These are phyloP conservation scores for Tychaedon coryphoeus DNA, from an alignment of 2,113 vertebrate species.

Conservation along the genomic window DNA sequence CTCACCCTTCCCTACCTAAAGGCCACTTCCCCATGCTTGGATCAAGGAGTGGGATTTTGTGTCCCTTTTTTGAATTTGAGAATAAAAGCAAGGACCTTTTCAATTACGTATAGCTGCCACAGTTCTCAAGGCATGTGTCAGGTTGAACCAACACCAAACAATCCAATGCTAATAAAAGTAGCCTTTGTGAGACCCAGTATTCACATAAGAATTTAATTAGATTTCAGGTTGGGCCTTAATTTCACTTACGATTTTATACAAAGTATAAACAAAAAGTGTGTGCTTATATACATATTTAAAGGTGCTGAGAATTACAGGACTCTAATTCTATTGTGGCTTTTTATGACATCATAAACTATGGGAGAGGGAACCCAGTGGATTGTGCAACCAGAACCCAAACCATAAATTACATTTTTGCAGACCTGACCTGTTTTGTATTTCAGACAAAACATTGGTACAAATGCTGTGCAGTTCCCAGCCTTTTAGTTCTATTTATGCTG, in stretches of 20 bases:
- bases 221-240: background rate
- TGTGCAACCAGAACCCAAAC: background rate
- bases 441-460: background rate
- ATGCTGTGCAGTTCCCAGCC: background rate
- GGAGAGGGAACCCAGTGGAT: background rate
- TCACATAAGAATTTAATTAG: background rate
- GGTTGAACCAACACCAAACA: background rate
- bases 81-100: background rate
- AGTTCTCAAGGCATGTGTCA: background rate
- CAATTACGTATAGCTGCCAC: background rate
- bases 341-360: background rate
- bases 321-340: background rate
- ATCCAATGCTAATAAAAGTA: background rate
- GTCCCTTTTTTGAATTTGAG: background rate
- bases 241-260: background rate
- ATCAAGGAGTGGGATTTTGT: background rate
- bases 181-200: background rate
- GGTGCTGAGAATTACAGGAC: background rate
- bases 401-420: background rate
- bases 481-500: background rate
- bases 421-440: background rate
- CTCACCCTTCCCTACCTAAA: background rate
- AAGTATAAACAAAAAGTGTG: background rate
- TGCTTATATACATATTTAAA: background rate
- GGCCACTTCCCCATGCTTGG: background rate